These are phyloP conservation scores for Heliconius hermathena DNA, from an alignment of 1,140 invertebrate genomes.

Conservation along the genomic window DNA sequence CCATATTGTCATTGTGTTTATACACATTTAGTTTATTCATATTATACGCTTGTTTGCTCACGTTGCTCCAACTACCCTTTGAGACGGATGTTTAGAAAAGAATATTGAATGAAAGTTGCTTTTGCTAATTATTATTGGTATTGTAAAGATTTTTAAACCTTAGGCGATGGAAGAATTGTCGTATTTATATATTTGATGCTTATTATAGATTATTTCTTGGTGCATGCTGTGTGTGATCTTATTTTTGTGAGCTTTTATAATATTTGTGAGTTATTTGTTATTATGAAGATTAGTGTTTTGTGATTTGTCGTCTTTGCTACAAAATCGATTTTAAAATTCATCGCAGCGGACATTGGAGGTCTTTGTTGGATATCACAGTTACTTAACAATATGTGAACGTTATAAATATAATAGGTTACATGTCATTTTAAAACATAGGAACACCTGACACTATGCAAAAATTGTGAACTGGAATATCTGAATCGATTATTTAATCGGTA, in stretches of 20 bases:
- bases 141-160: slow-evolving; percentile 17
- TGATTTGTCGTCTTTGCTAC: neutral
- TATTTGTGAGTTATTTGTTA: neutral
- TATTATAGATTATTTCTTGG: slow-evolving; percentile 12
- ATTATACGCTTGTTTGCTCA: slow-evolving; percentile 46
- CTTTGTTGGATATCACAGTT: neutral
- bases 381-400: neutral
- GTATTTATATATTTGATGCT: slow-evolving; percentile 2
- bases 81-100: slow-evolving; percentile 49
- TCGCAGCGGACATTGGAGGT: neutral
- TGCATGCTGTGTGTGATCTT: slow-evolving; percentile 1
- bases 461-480: neutral
- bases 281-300: neutral
- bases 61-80: slow-evolving; percentile 49
- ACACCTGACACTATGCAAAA: neutral
- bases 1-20: slow-evolving; percentile 60
- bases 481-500: neutral
- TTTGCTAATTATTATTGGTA: slow-evolving; percentile 28
- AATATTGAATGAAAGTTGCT: slow-evolving; percentile 20
- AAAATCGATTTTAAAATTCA: neutral
- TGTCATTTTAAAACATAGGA: no score
- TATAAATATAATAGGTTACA: neutral
- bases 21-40: slow-evolving; percentile 69
- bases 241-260: slow-evolving; percentile 1
- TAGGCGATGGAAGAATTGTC: neutral